A percentile compares a stretch with the other conserved stretches of the same genome.
Conservation (phyloP, 2,113 vertebrate genomes). For the Trachemys scripta region DNA sequence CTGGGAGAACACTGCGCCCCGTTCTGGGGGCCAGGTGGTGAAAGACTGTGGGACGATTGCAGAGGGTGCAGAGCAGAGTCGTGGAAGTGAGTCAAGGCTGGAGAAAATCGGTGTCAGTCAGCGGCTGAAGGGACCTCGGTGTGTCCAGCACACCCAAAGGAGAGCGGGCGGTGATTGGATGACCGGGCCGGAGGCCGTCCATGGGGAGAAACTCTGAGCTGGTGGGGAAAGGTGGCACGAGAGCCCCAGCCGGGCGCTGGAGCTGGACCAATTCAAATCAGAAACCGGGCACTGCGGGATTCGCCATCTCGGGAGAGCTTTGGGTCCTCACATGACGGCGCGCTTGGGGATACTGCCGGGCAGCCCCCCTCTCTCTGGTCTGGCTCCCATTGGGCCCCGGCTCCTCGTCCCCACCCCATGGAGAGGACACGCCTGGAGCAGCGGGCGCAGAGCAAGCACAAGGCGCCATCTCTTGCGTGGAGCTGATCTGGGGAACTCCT, state of each 20-base stretch:
- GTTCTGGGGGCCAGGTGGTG: neutral
- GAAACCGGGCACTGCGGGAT: too few species aligned
- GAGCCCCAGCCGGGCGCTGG: neutral
- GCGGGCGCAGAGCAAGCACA: neutral
- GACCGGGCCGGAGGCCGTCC: slow-evolving; percentile 32
- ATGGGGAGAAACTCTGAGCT: neutral
- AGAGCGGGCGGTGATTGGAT: neutral
- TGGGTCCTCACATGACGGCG: neutral
- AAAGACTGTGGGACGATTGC: too few species aligned
- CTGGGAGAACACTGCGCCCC: slow-evolving; percentile 13
- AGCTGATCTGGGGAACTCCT: neutral
- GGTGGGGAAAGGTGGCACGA: neutral
- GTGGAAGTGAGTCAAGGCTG: slow-evolving; percentile 37
- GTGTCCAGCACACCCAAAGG: neutral
- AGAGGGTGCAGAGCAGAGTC: neutral
- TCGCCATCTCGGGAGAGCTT: too few species aligned
- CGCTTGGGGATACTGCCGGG: slow-evolving; percentile 1
- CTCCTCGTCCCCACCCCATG: neutral
- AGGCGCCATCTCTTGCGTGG: neutral
- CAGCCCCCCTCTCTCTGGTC: neutral
- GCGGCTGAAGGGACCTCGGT: too few species aligned
- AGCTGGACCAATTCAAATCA: neutral
- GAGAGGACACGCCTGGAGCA: too few species aligned
- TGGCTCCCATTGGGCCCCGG: neutral
- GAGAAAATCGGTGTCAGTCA: neutral